phyloP scores from a whole-genome alignment of 2,888 invertebrate genomes.

The Julus scandinavius region DNA sequence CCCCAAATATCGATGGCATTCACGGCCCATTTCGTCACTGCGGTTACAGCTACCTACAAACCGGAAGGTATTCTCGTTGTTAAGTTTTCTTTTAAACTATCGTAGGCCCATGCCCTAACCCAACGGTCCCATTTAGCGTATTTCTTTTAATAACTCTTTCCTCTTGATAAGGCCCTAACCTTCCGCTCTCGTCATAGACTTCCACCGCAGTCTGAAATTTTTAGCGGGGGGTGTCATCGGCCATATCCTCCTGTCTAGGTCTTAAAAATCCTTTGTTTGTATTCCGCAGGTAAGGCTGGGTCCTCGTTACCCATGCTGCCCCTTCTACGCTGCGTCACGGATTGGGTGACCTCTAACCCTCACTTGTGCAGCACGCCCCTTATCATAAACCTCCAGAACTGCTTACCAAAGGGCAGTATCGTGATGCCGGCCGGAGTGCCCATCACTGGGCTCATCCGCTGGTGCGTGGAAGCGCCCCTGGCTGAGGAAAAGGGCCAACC shows the following conservation, averaged over 20 bases:
- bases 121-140: too few relatives aligned
- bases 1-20: slow-evolving; percentile 84
- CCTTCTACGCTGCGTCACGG: slow-evolving; percentile 76
- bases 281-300: background rate
- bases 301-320: slow-evolving; percentile 71
- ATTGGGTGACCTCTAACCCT: slow-evolving; percentile 77
- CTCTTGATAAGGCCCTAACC: too few relatives aligned
- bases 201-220: too few relatives aligned
- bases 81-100: too few relatives aligned
- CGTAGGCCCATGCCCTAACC: too few relatives aligned
- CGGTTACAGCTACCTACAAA: slow-evolving; percentile 81
- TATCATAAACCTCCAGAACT: slow-evolving; percentile 72
- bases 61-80: slow-evolving; percentile 61
- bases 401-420: slow-evolving; percentile 81
- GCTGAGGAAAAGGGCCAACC: background rate
- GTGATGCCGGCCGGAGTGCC: slow-evolving; percentile 87
- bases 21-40: slow-evolving; percentile 87
- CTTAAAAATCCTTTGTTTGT: too few relatives aligned
- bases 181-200: too few relatives aligned
- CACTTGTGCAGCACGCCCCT: slow-evolving; percentile 75
- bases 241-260: too few relatives aligned
- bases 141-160: too few relatives aligned
- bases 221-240: too few relatives aligned
- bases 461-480: slow-evolving; percentile 77
- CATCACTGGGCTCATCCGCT: slow-evolving; percentile 79